These are phyloP conservation scores for Microcebus tavaratra DNA, from an alignment of 2,113 vertebrate species.

Conservation along the genomic window DNA sequence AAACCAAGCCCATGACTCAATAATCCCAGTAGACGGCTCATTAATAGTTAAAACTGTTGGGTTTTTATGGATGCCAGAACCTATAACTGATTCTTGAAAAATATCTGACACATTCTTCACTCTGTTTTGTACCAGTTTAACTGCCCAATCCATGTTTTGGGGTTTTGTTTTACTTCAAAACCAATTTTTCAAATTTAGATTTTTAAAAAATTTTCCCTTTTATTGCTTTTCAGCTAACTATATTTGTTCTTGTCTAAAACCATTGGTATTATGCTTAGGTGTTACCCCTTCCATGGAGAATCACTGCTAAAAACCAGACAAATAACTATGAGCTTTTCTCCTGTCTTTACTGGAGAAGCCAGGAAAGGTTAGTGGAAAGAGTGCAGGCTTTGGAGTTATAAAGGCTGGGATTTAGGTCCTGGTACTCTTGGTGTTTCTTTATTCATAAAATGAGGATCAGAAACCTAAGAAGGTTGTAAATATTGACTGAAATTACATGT, in stretches of 20 bases:
- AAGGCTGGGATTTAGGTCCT: background rate
- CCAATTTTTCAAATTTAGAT: conserved; percentile 51
- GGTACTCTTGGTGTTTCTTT: conserved; percentile 10
- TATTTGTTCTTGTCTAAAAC: background rate
- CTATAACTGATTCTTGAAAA: conserved; percentile 53
- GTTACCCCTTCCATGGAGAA: background rate
- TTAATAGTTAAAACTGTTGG: conserved; percentile 25
- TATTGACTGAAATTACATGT: conserved; percentile 19
- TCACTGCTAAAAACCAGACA: conserved; percentile 34
- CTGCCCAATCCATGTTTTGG: background rate
- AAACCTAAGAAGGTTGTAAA: conserved; percentile 23
- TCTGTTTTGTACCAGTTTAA: conserved; percentile 18
- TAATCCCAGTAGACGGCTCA: background rate
- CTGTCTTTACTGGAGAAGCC: background rate
- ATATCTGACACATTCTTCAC: conserved; percentile 1
- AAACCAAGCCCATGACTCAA: conserved; percentile 23
- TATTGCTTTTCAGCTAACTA: background rate
- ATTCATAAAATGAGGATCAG: conserved; percentile 50
- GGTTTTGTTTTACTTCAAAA: conserved; percentile 39
- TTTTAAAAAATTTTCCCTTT: background rate
- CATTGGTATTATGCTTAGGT: background rate
- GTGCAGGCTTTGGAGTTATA: background rate
- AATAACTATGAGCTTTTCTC: conserved; percentile 37
- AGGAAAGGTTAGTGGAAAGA: conserved; percentile 15
- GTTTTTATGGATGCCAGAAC: conserved; percentile 38